These are phyloP conservation scores for Bombus ignitus DNA, from an alignment of 1,140 invertebrate genomes.

Conservation along the genomic window DNA sequence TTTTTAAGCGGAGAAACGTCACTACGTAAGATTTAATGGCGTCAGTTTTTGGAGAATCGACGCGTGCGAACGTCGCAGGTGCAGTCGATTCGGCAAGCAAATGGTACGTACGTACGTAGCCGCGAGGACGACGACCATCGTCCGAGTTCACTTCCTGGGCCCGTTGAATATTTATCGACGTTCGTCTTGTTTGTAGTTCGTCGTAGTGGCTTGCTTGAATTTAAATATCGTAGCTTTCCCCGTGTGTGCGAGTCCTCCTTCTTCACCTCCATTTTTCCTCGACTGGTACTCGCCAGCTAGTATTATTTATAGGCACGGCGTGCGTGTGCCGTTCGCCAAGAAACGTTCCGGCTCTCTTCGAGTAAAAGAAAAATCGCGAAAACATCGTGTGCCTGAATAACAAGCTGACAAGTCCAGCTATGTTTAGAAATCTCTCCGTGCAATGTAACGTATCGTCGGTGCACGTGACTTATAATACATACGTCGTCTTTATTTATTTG, in stretches of 20 bases:
- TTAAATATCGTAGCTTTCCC: constrained; percentile 63
- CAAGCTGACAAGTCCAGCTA: constrained; percentile 26
- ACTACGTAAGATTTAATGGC: neutral
- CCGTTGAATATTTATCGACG: constrained; percentile 69
- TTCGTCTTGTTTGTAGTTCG: constrained; percentile 66
- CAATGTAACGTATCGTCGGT: neutral
- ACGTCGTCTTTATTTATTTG: constrained; percentile 10
- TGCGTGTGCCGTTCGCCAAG: constrained; percentile 4
- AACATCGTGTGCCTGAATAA: constrained; percentile 34
- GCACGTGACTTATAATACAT: neutral
- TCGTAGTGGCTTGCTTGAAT: constrained; percentile 57
- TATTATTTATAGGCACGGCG: constrained; percentile 62
- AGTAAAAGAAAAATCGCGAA: constrained; percentile 46
- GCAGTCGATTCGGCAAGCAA: constrained; percentile 9
- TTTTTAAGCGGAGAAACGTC: neutral
- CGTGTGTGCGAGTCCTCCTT: constrained; percentile 15
- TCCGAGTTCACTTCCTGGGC: constrained; percentile 41
- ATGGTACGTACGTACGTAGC: constrained; percentile 29
- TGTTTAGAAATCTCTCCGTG: constrained; percentile 44
- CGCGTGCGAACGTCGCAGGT: constrained; percentile 36
- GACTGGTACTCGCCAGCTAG: neutral
- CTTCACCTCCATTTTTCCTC: constrained; percentile 55
- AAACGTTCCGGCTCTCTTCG: constrained; percentile 4
- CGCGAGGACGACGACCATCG: constrained; percentile 31
- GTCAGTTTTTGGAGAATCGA: neutral